Conservation (phyloP, 2,888 invertebrate genomes). For the Calameuta filiformis region DNA sequence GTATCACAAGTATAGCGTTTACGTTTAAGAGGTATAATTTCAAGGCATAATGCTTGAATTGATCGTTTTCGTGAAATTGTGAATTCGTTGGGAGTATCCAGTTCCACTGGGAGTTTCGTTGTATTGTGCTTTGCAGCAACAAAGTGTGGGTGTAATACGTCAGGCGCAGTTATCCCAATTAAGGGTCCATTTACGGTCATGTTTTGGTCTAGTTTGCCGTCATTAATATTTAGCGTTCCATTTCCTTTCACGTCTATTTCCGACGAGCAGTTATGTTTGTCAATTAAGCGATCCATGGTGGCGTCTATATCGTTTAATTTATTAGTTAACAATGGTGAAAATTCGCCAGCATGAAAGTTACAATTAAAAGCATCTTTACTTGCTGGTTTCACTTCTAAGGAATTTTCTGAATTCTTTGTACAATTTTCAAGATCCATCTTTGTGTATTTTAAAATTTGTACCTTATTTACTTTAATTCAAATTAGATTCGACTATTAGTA, state of each 20-base stretch:
- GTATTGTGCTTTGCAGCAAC: neutral
- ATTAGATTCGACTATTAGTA: neutral
- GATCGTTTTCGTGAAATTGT: slow-evolving; percentile 2
- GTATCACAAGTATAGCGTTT: neutral
- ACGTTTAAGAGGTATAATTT: neutral
- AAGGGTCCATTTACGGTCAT: neutral
- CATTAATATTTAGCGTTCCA: neutral
- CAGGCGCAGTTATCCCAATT: neutral
- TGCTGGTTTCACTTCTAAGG: neutral
- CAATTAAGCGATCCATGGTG: neutral
- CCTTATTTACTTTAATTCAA: neutral
- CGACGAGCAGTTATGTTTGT: neutral
- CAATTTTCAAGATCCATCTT: neutral
- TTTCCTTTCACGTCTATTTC: neutral
- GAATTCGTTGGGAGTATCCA: neutral
- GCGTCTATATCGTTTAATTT: neutral
- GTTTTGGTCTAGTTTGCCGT: neutral
- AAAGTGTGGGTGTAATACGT: neutral
- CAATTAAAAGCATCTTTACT: neutral
- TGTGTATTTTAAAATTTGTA: neutral
- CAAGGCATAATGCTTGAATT: slow-evolving; percentile 7
- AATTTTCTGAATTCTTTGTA: neutral
- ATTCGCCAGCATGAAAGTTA: neutral
- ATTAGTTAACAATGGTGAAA: neutral
- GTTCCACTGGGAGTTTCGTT: neutral